Evolutionary conservation across 2,113 vertebrate genomes (phyloP).

Genomic region (Empidonax traillii): DNA sequence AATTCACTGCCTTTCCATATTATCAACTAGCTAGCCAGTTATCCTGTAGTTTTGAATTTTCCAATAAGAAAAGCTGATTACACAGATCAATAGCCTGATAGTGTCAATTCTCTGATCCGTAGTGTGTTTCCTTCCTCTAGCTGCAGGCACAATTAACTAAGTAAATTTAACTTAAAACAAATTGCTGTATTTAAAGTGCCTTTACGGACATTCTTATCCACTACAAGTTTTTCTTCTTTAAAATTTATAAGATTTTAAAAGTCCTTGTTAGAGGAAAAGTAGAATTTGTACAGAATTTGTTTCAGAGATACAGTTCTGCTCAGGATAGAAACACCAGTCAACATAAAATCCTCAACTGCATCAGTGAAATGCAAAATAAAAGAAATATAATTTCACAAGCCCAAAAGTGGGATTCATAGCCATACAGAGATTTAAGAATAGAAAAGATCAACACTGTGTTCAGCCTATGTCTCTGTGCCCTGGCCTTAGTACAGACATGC

Average conservation of each 20-base stretch:
- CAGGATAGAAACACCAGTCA: neutral
- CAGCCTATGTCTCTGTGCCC: neutral
- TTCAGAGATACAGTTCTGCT: neutral
- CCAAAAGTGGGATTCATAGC: neutral
- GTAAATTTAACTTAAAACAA: neutral
- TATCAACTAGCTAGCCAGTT: neutral
- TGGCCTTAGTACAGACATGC: neutral
- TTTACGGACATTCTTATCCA: neutral
- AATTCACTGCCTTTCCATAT: neutral
- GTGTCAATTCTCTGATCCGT: neutral
- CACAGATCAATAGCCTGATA: neutral
- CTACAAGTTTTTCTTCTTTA: neutral
- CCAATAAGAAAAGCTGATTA: neutral
- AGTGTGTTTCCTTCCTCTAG: neutral
- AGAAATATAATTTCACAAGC: neutral
- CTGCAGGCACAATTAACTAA: neutral
- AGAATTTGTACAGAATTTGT: neutral
- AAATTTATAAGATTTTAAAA: neutral
- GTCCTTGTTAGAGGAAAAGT: neutral
- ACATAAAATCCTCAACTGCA: neutral
- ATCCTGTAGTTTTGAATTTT: neutral
- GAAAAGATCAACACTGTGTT: neutral
- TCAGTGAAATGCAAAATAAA: neutral
- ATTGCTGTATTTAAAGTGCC: neutral
- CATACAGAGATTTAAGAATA: neutral